Evolutionary conservation across 2,888 invertebrate species (phyloP), one percentile per base, ranked within the genome.

Genomic region (Lottia gigantea): DNA sequence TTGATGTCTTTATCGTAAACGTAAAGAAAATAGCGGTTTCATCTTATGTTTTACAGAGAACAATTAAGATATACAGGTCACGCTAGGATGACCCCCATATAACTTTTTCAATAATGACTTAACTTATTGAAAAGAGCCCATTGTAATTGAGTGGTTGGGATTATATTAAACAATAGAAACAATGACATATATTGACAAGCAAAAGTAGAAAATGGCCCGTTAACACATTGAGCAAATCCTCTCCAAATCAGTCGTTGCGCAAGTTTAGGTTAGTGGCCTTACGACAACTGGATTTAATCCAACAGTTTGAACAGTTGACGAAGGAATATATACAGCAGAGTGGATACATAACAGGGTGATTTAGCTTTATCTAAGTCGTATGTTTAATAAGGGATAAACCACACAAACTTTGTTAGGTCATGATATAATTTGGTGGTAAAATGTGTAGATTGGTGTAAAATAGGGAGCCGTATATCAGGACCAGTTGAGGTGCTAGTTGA

Each of bases 191-290:
- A 71, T 71, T 74, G 73, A 75, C 67, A 46, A 62, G 46, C 64
- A 47, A 46, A 73, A 67, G 67, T 23, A 62, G 67, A 70, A 65
- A 73, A 75, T 71, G 70, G 66, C 72, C 78, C 76, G 77, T 79
- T 79, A 79, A 77, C 74, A 76, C 75, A 76, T 79, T 72, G 76
- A 77, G 71, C 66, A 76, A 77, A 75, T 72, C 73, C 74, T 67
- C 62, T 62, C 66, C 67, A 73, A 72, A 74, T 73, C 68, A 26
- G 46, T 63, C 25, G 64, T 71, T 71, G 64, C 64, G 55, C 55
- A 61, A 26, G 71, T 72, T 71, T 71, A 67, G 47, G 66, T 40
- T 47, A 66, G 66, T 49, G 25, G 62, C 26, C 70, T 71, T 71
- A n/a, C 49, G 67, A 68, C 71, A 71, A 74, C 68, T 70, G 64